Evolutionary conservation across 2,888 invertebrate genomes (phyloP).

Genomic region (Octonoba sinensis): DNA sequence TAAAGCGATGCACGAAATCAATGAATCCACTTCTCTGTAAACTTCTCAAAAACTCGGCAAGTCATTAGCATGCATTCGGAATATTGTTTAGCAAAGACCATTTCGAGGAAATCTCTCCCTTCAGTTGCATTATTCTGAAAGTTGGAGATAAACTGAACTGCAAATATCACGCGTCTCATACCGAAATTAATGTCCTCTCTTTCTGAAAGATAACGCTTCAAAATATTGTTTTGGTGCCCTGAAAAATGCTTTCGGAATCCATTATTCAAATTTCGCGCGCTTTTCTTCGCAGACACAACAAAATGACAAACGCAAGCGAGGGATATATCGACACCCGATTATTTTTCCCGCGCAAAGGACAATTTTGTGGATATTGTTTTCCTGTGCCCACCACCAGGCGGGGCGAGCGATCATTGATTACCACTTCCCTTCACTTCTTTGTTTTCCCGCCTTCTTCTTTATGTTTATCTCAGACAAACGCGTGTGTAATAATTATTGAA

Average conservation of each 20-base stretch:
- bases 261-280: constrained; percentile 55
- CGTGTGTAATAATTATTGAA: constrained; percentile 47
- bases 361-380: constrained; percentile 35
- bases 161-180: too few species aligned
- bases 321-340: constrained; percentile 55
- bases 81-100: too few species aligned
- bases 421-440: constrained; percentile 47
- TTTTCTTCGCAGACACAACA: constrained; percentile 22
- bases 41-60: too few species aligned
- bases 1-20: too few species aligned
- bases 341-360: constrained; percentile 40
- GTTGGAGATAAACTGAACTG: too few species aligned
- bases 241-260: constrained; percentile 41
- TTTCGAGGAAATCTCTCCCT: too few species aligned
- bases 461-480: constrained; percentile 9
- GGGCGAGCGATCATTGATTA: constrained; percentile 51
- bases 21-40: too few species aligned
- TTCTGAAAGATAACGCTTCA: not conserved
- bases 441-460: constrained; percentile 43
- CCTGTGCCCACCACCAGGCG: constrained; percentile 22
- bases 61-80: too few species aligned
- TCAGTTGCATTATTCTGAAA: too few species aligned
- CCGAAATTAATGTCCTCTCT: constrained; percentile 42
- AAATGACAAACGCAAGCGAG: constrained; percentile 51
- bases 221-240: constrained; percentile 43